A percentile compares a stretch with the other conserved stretches of the same genome.
Conservation (phyloP, 2,113 vertebrate genomes). For the Smithornis capensis region DNA sequence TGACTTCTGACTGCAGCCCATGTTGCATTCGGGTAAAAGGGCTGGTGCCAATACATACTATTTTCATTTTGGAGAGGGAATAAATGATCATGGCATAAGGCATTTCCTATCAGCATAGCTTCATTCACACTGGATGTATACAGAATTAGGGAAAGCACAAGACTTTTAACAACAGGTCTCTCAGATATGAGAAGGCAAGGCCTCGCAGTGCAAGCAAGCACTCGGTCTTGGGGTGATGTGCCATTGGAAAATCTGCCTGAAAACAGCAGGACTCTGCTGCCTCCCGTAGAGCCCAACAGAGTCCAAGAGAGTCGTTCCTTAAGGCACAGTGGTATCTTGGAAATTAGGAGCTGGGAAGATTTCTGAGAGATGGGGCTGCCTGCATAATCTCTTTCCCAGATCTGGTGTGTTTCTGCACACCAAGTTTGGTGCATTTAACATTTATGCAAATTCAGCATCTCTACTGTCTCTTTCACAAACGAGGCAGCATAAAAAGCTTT, state of each 20-base stretch:
- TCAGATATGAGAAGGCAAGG: not conserved
- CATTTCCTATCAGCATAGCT: not conserved
- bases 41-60: not conserved
- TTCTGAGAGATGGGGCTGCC: not conserved
- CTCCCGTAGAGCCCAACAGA: not conserved
- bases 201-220: accelerated
- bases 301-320: not conserved
- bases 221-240: not conserved
- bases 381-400: slow-evolving; percentile 20
- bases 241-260: not conserved
- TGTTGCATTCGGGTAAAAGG: not conserved
- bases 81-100: not conserved
- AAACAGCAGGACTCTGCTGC: not conserved
- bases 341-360: not conserved
- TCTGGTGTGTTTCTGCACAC: not conserved
- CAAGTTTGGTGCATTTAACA: not conserved
- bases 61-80: not conserved
- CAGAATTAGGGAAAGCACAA: not conserved
- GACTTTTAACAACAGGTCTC: not conserved
- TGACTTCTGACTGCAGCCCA: not conserved
- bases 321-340: not conserved
- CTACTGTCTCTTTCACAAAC: not conserved
- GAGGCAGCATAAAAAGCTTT: not conserved
- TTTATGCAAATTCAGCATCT: not conserved
- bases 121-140: not conserved